These are phyloP conservation scores for Ariopsis seemanni DNA, from an alignment of 2,113 vertebrate genomes.

Conservation along the genomic window DNA sequence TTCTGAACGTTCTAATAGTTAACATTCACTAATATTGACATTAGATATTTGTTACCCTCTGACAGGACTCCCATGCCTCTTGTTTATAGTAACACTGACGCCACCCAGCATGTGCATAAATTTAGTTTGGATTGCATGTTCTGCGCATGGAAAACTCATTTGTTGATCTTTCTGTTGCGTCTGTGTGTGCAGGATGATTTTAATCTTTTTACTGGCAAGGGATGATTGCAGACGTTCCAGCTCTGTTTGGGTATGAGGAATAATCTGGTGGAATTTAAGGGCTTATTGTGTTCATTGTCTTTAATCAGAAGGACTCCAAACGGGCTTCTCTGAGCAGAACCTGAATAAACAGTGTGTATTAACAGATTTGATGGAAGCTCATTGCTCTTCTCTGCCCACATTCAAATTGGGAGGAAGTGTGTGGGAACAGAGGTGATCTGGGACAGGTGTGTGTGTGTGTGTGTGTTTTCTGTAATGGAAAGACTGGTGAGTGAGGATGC, in stretches of 20 bases:
- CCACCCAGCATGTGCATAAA: too few species aligned
- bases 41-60: neutral
- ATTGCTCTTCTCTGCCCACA: neutral
- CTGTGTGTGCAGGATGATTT: neutral
- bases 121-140: neutral
- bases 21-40: neutral
- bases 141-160: neutral
- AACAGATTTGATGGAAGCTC: conserved; percentile 16
- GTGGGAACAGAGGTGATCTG: conserved; percentile 13
- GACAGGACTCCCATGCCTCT: neutral
- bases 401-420: conserved; percentile 32
- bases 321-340: conserved; percentile 8
- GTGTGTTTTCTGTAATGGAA: conserved; percentile 31
- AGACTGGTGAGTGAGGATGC: conserved; percentile 21
- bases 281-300: neutral
- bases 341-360: neutral
- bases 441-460: conserved; percentile 37
- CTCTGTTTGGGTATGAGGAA: conserved; percentile 7
- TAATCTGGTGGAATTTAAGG: conserved; percentile 11
- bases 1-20: neutral
- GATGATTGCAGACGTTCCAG: neutral
- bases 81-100: neutral
- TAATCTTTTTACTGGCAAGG: neutral
- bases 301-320: conserved; percentile 4
- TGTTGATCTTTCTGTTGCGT: neutral